A percentile compares a stretch with the other conserved stretches of the same genome.
phyloP scores from a whole-genome alignment of 1,140 invertebrate genomes.

The Cataglyphis hispanica region DNA sequence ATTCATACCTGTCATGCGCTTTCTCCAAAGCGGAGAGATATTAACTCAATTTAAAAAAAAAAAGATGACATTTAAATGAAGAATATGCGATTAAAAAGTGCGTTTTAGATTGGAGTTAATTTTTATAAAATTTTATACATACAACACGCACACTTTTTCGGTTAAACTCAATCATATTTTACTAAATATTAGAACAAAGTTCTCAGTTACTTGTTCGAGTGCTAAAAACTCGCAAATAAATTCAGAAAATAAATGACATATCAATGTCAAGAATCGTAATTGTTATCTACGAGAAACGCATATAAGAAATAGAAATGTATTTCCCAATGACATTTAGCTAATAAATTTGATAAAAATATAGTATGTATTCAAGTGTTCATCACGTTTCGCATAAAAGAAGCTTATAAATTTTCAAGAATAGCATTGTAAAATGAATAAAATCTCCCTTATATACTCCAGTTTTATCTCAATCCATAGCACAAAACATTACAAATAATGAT shows the following conservation, averaged over 20 bases:
- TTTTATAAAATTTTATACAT: background rate
- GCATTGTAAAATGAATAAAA: conserved; percentile 17
- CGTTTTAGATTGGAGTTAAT: background rate
- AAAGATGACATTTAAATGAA: background rate
- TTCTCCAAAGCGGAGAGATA: background rate
- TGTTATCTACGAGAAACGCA: background rate
- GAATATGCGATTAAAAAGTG: background rate
- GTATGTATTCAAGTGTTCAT: background rate
- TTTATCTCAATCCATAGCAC: background rate
- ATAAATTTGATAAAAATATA: conserved; percentile 45
- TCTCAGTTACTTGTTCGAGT: background rate
- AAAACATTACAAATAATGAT: background rate
- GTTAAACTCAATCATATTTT: background rate
- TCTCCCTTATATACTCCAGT: background rate
- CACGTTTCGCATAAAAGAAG: background rate
- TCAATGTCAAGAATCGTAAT: background rate
- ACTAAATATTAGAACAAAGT: background rate
- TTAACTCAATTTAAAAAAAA: background rate
- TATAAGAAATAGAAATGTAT: background rate
- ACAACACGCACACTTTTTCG: no score
- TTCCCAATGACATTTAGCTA: conserved; percentile 21
- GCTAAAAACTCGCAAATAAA: background rate
- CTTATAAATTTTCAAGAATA: background rate
- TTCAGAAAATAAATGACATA: background rate
- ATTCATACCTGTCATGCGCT: background rate